phyloP scores from a whole-genome alignment of 1,140 invertebrate genomes.

The Octopus sinensis region DNA sequence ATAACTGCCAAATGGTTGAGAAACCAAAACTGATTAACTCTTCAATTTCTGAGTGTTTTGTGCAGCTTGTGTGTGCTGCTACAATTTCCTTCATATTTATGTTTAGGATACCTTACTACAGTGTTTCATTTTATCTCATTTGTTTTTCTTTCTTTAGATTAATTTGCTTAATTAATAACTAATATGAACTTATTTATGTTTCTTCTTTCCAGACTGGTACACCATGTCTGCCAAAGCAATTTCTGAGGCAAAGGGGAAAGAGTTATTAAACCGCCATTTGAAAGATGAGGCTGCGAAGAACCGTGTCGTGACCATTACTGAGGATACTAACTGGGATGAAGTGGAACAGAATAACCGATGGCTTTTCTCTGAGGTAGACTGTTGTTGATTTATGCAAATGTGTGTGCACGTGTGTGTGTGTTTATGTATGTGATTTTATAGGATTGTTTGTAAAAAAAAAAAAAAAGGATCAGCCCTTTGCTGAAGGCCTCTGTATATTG shows the following conservation, averaged over 20 bases:
- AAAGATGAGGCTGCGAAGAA: constrained; percentile 70
- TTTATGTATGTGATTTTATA: neutral
- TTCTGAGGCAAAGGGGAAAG: constrained; percentile 91
- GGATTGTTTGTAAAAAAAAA: too few species aligned
- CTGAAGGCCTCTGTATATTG: too few species aligned
- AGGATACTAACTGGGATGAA: constrained; percentile 76
- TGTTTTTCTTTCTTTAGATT: neutral
- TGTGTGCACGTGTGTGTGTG: neutral
- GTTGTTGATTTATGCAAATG: neutral
- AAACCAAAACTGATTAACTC: too few species aligned
- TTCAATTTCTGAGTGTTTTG: too few species aligned
- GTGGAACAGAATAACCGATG: constrained; percentile 78
- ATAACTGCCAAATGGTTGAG: too few species aligned
- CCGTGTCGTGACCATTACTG: constrained; percentile 77
- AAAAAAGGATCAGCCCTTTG: too few species aligned
- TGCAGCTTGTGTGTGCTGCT: too few species aligned
- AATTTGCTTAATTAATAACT: neutral
- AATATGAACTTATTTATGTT: neutral
- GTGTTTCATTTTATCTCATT: too few species aligned
- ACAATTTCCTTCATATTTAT: too few species aligned
- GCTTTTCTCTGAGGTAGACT: constrained; percentile 72
- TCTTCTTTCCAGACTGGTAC: neutral
- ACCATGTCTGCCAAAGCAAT: constrained; percentile 97
- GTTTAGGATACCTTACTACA: too few species aligned
- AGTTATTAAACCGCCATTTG: constrained; percentile 84